Evolutionary conservation across 1,140 invertebrate genomes (phyloP), one percentile per base, ranked within the genome.

Genomic region (Polyergus mexicanus): DNA sequence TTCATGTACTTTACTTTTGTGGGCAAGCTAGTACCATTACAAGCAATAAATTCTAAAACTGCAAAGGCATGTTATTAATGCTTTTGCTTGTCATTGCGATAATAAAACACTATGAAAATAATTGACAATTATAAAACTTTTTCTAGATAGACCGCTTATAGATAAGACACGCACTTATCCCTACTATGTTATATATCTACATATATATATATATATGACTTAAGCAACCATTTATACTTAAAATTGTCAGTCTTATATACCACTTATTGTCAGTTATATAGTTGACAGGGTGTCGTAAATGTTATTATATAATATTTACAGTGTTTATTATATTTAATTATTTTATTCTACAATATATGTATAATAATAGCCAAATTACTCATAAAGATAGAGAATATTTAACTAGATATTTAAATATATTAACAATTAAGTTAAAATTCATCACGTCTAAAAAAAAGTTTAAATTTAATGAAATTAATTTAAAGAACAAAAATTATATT

Each of bases 81-180:
- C 19, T 74, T 38, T 74, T 25, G 54, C 22, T 58, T 41, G 7
- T 74, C 71, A 41, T 74, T 11, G n/a, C 6, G 6, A 58, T 58
- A 32, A 32, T 32, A 1, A 32, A 28, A 28, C 25, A 28, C 25
- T 28, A 28, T 28, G 58, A 58, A 58, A 51, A 19, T 51, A 16
- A 51, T 51, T 38, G n/a, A 56, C 32, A 41, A 25, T 41, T 25
- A 74, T 38, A 74, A 25, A 7, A 38, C n/a, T 38, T 74, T 8
- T 16, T 58, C 7, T n/a, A 7, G 7, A 0, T 11, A 41, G 6
- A 74, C 25, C 56, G 56, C 0, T 7, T 7, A n/a, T n/a, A n/a
- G n/a, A n/a, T n/a, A n/a, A n/a, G 13, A 0, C 6, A 60, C 16
- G 10, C 16, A 4, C 41, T 3, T 6, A 35, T 25, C 54, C 68